phyloP scores from a whole-genome alignment of 2,113 vertebrate species.

The Reinhardtius hippoglossoides region DNA sequence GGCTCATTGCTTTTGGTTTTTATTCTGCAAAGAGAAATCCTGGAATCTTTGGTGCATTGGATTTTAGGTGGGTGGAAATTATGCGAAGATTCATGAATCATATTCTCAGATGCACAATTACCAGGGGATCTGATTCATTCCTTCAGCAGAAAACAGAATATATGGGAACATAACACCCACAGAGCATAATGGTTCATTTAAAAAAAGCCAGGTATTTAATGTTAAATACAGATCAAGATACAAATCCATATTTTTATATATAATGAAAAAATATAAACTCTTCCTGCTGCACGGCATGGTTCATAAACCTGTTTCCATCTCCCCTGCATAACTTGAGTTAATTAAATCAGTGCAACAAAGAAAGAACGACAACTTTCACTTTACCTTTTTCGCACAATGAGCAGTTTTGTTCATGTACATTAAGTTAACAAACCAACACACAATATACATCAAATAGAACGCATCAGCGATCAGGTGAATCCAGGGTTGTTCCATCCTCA shows the following conservation, averaged over 20 bases:
- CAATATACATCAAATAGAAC: neutral
- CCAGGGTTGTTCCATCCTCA: neutral
- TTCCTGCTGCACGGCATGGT: neutral
- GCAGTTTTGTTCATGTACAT: neutral
- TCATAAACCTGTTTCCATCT: slow-evolving; percentile 15
- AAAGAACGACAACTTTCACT: neutral
- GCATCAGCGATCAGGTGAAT: too few species aligned
- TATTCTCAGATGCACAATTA: neutral
- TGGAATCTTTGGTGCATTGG: neutral
- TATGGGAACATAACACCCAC: neutral
- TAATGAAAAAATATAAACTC: too few species aligned
- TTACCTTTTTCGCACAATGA: neutral
- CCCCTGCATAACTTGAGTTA: neutral
- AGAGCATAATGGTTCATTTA: neutral
- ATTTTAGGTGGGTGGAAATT: neutral
- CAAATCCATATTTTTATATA: neutral
- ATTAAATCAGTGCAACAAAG: slow-evolving; percentile 6
- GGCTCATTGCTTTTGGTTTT: slow-evolving; percentile 8
- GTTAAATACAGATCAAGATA: neutral
- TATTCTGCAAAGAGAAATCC: neutral
- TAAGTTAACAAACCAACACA: neutral
- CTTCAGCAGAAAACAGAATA: neutral
- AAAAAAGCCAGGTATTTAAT: neutral
- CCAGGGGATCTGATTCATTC: neutral
- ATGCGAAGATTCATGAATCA: neutral